phyloP scores from a whole-genome alignment of 2,797 vertebrate species.

The Neoniphon sammara region DNA sequence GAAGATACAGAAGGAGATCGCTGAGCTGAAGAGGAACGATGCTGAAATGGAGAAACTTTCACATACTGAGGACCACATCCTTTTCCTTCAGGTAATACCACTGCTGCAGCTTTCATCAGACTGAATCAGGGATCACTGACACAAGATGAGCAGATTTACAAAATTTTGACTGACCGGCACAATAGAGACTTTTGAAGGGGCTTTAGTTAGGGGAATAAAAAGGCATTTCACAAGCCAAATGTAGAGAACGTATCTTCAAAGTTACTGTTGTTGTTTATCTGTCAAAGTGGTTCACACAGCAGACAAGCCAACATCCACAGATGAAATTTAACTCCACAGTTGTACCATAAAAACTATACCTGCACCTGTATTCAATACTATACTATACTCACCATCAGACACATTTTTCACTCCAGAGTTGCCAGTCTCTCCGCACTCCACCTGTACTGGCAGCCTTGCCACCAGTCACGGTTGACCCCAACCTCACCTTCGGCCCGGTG shows the following conservation, averaged over 20 bases:
- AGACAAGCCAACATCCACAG: not conserved
- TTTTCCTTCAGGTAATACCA: conserved; percentile 79
- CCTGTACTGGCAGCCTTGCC: conserved; percentile 67
- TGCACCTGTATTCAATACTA: too few species aligned
- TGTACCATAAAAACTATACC: too few species aligned
- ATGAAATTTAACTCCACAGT: not conserved
- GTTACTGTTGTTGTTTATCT: too few species aligned
- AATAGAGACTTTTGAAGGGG: not conserved
- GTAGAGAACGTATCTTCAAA: too few species aligned
- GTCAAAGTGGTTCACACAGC: too few species aligned
- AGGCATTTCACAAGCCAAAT: not conserved
- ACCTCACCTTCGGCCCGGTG: conserved; percentile 68
- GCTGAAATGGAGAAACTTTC: conserved; percentile 75
- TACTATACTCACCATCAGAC: not conserved
- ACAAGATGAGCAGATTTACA: not conserved
- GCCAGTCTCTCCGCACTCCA: conserved; percentile 69
- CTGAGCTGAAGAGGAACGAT: conserved; percentile 79
- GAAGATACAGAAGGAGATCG: conserved; percentile 85
- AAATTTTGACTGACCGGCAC: not conserved
- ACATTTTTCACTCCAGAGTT: conserved; percentile 67
- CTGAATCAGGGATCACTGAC: not conserved
- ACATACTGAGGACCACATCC: conserved; percentile 76
- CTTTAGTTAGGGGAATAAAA: not conserved
- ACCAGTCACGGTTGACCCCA: conserved; percentile 59
- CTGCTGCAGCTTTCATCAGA: not conserved